A percentile compares a stretch with the other conserved stretches of the same genome.
phyloP scores from a whole-genome alignment of 2,888 invertebrate species.

The Dinocampus coccinellae region DNA sequence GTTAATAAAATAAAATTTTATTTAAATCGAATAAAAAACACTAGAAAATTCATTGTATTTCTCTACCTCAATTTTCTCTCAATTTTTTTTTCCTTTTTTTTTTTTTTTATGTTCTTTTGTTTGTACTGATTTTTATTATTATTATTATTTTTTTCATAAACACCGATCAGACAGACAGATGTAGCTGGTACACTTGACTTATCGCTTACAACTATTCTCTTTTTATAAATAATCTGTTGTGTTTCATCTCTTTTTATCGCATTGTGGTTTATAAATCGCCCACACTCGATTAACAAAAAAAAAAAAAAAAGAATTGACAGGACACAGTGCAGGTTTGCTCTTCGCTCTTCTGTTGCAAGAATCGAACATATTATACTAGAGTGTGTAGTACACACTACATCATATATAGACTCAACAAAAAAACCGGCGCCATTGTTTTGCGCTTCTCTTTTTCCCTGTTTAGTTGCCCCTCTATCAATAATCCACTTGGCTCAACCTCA shows the following conservation, averaged over 20 bases:
- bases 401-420: constrained; percentile 55
- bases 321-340: constrained; percentile 19
- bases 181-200: constrained; percentile 64
- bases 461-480: constrained; percentile 60
- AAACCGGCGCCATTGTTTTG: constrained; percentile 65
- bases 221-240: no score
- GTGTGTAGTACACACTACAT: constrained; percentile 41
- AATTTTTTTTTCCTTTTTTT: no score
- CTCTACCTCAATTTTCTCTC: no score
- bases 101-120: constrained; percentile 40
- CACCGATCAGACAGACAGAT: constrained; percentile 66
- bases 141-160: constrained; percentile 63
- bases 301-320: no score
- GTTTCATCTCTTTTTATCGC: neutral
- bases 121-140: constrained; percentile 65
- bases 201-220: constrained; percentile 23
- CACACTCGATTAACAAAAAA: constrained; percentile 37
- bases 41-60: no score
- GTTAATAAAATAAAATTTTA: neutral
- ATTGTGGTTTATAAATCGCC: constrained; percentile 33
- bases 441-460: constrained; percentile 42
- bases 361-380: constrained; percentile 61
- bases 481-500: constrained; percentile 66
- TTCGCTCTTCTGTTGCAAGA: constrained; percentile 27
- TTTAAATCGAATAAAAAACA: constrained; percentile 5